Evolutionary conservation across 2,888 invertebrate genomes (phyloP).

Genomic region (Digitonthophagus gazella): DNA sequence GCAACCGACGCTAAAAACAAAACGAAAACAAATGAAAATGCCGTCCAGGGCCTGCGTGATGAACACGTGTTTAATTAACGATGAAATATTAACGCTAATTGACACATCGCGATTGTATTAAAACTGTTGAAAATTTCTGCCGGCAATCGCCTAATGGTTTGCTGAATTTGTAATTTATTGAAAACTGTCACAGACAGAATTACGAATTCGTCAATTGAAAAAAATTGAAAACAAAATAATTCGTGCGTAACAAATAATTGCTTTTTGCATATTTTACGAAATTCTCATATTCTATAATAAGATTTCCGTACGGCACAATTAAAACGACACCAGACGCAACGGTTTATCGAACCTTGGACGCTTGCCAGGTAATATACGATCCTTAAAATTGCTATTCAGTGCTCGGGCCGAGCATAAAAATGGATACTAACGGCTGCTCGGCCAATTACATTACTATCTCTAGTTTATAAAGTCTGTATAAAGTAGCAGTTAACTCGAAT

Average conservation of each 20-base stretch:
- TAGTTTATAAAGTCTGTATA: background rate
- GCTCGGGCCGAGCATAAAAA: background rate
- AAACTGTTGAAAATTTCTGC: background rate
- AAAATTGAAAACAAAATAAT: background rate
- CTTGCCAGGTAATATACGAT: background rate
- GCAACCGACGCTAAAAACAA: no score
- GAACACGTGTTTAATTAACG: background rate
- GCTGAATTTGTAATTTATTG: background rate
- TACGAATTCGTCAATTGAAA: background rate
- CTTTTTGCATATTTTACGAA: background rate
- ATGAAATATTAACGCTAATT: background rate
- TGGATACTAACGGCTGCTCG: background rate
- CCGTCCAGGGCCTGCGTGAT: background rate
- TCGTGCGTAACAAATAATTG: background rate
- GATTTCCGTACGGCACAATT: background rate
- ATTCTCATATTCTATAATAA: background rate
- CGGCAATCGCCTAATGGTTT: background rate
- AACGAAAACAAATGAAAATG: background rate
- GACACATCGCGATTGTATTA: background rate
- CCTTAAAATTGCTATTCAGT: background rate
- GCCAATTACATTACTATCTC: background rate
- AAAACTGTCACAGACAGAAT: background rate
- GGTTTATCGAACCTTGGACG: background rate
- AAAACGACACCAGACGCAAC: background rate
- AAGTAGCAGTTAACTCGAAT: background rate